Percentiles rank a stretch among this genome's conserved stretches.
Conservation (phyloP, 2,888 invertebrate genomes). For the Mesorhabditis sp. region DNA sequence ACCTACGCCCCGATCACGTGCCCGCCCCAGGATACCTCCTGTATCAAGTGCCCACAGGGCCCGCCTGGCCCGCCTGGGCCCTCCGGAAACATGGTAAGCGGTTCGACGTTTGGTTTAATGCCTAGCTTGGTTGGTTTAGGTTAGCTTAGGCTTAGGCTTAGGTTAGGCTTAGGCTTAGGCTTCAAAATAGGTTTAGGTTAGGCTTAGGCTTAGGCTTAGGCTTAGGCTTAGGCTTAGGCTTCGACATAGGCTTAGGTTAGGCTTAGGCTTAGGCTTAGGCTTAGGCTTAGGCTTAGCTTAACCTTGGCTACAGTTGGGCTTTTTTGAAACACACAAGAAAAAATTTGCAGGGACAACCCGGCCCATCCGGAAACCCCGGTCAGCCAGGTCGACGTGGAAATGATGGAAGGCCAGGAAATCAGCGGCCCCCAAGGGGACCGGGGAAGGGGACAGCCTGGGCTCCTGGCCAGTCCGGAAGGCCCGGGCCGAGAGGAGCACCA, state of each 20-base stretch:
- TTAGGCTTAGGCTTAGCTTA: too few relatives aligned
- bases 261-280: too few relatives aligned
- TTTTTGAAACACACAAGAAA: too few relatives aligned
- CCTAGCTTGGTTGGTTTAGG: too few relatives aligned
- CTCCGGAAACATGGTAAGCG: slow-evolving; percentile 20
- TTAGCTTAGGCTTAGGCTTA: too few relatives aligned
- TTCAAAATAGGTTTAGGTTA: too few relatives aligned
- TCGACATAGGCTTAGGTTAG: too few relatives aligned
- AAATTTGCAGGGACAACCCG: slow-evolving; percentile 31
- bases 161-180: background rate
- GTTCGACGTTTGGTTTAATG: too few relatives aligned
- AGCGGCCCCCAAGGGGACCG: too few relatives aligned
- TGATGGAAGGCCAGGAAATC: slow-evolving; percentile 37
- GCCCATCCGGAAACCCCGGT: slow-evolving; percentile 47
- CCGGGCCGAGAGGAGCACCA: slow-evolving; percentile 27
- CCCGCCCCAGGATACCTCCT: slow-evolving; percentile 30
- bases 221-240: too few relatives aligned
- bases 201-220: slow-evolving; percentile 17
- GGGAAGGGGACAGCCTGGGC: slow-evolving; percentile 11
- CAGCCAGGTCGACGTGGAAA: slow-evolving; percentile 38
- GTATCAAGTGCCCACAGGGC: slow-evolving; percentile 49
- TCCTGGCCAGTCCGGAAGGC: slow-evolving; percentile 22
- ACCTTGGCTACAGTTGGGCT: too few relatives aligned
- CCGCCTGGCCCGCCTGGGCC: slow-evolving; percentile 48
- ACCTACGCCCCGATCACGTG: slow-evolving; percentile 43